Percentiles rank a stretch among this genome's conserved stretches.
These are phyloP conservation scores for Malurus splendens DNA, from an alignment of 2,797 vertebrate species.

Conservation along the genomic window DNA sequence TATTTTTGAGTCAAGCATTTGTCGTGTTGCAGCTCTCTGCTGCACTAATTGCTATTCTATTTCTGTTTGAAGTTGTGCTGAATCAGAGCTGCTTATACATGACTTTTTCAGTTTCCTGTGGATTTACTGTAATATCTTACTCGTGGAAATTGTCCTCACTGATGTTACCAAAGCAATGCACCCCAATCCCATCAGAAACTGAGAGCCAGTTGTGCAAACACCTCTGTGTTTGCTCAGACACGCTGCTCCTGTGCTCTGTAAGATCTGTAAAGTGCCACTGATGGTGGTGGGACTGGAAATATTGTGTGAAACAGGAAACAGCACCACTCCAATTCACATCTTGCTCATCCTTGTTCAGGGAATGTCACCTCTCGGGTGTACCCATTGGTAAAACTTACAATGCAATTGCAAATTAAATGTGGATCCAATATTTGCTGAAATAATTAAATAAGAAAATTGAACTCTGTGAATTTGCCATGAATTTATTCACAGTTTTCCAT, in stretches of 20 bases:
- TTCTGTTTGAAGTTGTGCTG: not conserved
- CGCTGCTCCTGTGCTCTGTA: rapidly evolving
- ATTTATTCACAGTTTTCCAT: not conserved
- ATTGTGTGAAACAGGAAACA: not conserved
- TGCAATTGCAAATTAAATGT: rapidly evolving
- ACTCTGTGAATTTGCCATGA: not conserved
- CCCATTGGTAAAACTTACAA: not conserved
- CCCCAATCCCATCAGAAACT: not conserved
- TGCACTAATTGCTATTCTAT: not conserved
- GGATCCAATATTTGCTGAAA: not conserved
- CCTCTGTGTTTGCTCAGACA: not conserved
- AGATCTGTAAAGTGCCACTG: not conserved
- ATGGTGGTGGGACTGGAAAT: not conserved
- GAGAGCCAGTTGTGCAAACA: not conserved
- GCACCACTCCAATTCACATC: not conserved
- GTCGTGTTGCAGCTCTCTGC: not conserved
- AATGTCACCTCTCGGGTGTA: not conserved
- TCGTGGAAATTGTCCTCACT: not conserved
- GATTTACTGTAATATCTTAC: not conserved
- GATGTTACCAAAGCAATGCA: not conserved
- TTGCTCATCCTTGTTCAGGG: not conserved
- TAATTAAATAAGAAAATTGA: not conserved
- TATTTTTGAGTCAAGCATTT: not conserved
- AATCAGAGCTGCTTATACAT: not conserved
- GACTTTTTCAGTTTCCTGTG: not conserved